phyloP scores from a whole-genome alignment of 1,140 invertebrate genomes.

The Triops longicaudatus region DNA sequence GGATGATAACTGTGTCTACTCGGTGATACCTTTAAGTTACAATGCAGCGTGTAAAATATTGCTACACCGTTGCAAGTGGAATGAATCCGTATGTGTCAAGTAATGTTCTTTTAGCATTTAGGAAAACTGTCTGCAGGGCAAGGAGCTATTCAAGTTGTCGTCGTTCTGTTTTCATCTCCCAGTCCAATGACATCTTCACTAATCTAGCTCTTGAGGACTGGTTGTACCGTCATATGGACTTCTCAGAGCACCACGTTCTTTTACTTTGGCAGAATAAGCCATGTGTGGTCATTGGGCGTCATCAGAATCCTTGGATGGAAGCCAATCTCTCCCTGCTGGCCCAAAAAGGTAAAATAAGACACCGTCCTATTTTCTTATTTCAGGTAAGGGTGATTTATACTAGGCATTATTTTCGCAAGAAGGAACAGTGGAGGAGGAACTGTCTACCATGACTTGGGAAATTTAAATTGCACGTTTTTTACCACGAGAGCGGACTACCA shows the following conservation, averaged over 20 bases:
- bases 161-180: constrained; percentile 71
- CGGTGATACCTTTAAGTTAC: too few relatives aligned
- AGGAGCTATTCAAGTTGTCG: not conserved
- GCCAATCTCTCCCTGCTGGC: constrained; percentile 57
- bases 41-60: too few relatives aligned
- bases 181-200: constrained; percentile 76
- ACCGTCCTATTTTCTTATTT: not conserved
- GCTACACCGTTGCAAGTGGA: too few relatives aligned
- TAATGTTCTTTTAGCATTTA: not conserved
- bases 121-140: not conserved
- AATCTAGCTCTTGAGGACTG: constrained; percentile 92
- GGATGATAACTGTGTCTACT: too few relatives aligned
- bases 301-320: constrained; percentile 95
- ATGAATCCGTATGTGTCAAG: too few relatives aligned
- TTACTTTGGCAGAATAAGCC: constrained; percentile 86
- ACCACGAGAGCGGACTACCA: constrained; percentile 66
- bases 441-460: constrained; percentile 91
- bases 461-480: constrained; percentile 87
- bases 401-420: constrained; percentile 60
- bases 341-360: constrained; percentile 39
- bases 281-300: constrained; percentile 87
- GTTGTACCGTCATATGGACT: constrained; percentile 78
- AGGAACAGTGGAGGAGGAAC: constrained; percentile 93
- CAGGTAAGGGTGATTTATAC: not conserved
- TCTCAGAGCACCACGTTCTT: constrained; percentile 68